A percentile compares a stretch with the other conserved stretches of the same genome.
phyloP scores from a whole-genome alignment of 2,888 invertebrate species.

The Synanthedon formicaeformis region DNA sequence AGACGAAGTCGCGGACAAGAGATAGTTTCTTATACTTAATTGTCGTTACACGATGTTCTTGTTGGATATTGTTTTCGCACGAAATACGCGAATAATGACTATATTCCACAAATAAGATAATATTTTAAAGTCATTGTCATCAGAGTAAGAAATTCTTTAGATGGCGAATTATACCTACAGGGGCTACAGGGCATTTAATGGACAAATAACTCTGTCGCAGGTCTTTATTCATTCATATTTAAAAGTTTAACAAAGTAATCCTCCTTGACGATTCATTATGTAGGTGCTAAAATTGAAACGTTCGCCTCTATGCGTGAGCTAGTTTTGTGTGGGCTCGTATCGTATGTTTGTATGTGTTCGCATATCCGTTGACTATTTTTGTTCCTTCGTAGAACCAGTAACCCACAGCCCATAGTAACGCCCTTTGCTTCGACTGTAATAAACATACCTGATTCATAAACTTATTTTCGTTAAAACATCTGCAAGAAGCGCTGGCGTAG shows the following conservation, averaged over 20 bases:
- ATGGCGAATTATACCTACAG: no score
- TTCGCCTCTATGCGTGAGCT: constrained; percentile 6
- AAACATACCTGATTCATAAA: background rate
- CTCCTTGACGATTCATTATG: constrained; percentile 29
- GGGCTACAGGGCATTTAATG: no score
- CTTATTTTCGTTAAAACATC: background rate
- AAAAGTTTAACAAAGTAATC: constrained; percentile 26
- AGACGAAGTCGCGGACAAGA: no score
- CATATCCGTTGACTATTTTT: constrained; percentile 37
- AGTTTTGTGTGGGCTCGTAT: constrained; percentile 13
- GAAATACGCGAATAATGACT: no score
- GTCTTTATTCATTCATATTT: constrained; percentile 1
- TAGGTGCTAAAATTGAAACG: constrained; percentile 14
- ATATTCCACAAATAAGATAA: no score
- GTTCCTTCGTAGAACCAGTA: constrained; percentile 13
- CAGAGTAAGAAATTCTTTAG: no score
- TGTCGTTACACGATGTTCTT: no score
- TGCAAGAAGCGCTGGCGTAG: no score
- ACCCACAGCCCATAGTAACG: background rate
- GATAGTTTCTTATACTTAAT: no score
- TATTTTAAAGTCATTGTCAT: no score
- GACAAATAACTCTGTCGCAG: background rate
- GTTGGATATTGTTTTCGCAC: no score
- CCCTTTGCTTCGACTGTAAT: background rate
- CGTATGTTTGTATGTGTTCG: constrained; percentile 17